Base-by-base conservation (phyloP, 2,888 invertebrate genomes). In the Noctua pronuba region DNA sequence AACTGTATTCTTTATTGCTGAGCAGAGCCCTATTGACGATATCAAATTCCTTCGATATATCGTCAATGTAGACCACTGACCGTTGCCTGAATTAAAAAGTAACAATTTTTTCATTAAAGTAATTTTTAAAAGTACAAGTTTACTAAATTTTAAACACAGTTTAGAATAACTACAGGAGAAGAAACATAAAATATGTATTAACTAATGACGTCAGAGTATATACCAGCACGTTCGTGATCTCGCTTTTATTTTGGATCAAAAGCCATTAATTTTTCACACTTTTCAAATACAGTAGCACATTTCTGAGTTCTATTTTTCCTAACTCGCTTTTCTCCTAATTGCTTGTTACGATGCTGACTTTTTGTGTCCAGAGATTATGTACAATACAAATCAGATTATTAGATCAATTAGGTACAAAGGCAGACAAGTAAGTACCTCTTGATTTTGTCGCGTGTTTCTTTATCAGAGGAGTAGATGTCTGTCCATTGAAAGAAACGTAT, bases 401-500 rank as follows among this genome's bases (percentile, higher is more conserved):
- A 18, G 21, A 68, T 41, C 16, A 64, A 80, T 69, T 49, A 60
- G 24, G 35, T 64, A n/a, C 38, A 64, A 64, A 4, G 18, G 1
- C 24, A n/a, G 11, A 41, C 7, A 44, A 11, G 52, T 2, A 38
- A 13, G 16, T 18, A 21, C 11, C 24, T 44, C 67, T 74, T 31
- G 13, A 80, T 28, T 21, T 62, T 28, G 49, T 68, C 31, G 49
- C n/a, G n/a, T 38, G 38, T 44, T 44, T 16, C 7, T 68, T 68
- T 72, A 71, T 71, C 74, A 41, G 21, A 31, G 21, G 18, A 24
- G 31, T 49, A 21, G 5, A 1, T 70, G 16, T 31, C n/a, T 35
- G 31, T 77, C 24, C 21, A 49, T 44, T 67, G 78, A 67, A 66
- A 71, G 16, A 62, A 55, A 46, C 38, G 24, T 60, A 24, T 35